phyloP scores from a whole-genome alignment of 2,113 vertebrate genomes.

The Australoheros scitulus region DNA sequence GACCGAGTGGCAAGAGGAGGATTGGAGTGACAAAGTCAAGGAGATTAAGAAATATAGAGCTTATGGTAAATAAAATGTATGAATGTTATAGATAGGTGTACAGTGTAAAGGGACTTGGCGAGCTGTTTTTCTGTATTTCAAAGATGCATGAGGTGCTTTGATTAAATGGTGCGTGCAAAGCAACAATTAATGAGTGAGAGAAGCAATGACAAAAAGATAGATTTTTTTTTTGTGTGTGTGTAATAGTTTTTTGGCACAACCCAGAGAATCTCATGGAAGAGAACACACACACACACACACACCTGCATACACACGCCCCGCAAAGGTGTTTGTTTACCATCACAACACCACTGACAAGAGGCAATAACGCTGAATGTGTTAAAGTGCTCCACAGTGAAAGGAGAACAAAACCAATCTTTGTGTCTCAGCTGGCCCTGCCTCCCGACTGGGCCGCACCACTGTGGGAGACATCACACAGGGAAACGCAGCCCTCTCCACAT shows the following conservation, averaged over 20 bases:
- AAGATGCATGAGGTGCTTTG: not conserved
- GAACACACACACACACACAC: not conserved
- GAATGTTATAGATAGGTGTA: slow-evolving; percentile 18
- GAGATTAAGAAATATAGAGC: slow-evolving; percentile 33
- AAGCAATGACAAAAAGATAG: slow-evolving; percentile 6
- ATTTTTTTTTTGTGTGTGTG: not conserved
- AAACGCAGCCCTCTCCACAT: slow-evolving; percentile 90
- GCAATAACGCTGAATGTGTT: slow-evolving; percentile 91
- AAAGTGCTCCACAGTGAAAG: slow-evolving; percentile 92
- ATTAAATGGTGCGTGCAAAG: slow-evolving; percentile 13
- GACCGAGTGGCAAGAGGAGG: slow-evolving; percentile 39
- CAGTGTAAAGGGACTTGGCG: not conserved
- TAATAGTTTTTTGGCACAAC: not conserved
- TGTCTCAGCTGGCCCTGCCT: slow-evolving; percentile 97
- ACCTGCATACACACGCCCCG: not conserved
- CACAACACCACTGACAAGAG: slow-evolving; percentile 62
- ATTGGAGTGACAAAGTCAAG: slow-evolving; percentile 30
- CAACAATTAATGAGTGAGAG: slow-evolving; percentile 11
- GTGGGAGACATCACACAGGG: slow-evolving; percentile 96
- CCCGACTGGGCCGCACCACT: slow-evolving; percentile 96
- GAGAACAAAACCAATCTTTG: slow-evolving; percentile 99
- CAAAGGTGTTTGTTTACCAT: slow-evolving; percentile 66
- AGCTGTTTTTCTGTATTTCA: not conserved
- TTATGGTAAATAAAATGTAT: slow-evolving; percentile 55
- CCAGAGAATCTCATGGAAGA: not conserved